Percentiles rank a stretch among this genome's conserved stretches.
These are phyloP conservation scores for Tauraco hartlaubi DNA, from an alignment of 2,797 vertebrate genomes.

Conservation along the genomic window DNA sequence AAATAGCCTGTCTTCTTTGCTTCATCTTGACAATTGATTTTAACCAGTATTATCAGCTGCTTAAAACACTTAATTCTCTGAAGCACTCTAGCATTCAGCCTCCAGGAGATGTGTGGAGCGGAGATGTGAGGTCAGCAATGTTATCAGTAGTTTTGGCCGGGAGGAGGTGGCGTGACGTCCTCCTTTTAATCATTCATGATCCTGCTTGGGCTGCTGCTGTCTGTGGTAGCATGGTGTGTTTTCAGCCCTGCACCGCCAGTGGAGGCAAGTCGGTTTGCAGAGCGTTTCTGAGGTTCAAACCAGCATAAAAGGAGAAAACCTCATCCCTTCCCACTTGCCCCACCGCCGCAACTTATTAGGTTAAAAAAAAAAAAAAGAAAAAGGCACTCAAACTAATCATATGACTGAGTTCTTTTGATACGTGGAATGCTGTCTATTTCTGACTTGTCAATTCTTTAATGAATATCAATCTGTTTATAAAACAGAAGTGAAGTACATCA, in stretches of 20 bases:
- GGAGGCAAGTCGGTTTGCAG: neutral
- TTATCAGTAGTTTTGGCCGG: neutral
- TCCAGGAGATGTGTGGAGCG: accelerated
- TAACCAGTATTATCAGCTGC: conserved; percentile 30
- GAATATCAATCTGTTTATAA: conserved; percentile 51
- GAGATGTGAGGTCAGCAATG: neutral
- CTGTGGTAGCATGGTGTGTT: accelerated
- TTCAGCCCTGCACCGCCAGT: neutral
- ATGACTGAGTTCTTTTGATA: conserved; percentile 16
- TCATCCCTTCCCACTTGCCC: neutral
- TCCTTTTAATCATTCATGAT: accelerated
- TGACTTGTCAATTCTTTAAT: conserved; percentile 47
- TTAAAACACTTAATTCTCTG: neutral
- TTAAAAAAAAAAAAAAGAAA: neutral
- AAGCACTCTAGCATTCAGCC: neutral
- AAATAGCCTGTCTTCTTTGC: neutral
- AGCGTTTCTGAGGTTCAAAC: neutral
- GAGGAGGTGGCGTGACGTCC: neutral
- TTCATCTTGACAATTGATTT: conserved; percentile 39
- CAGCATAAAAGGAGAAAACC: neutral
- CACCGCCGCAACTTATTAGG: accelerated
- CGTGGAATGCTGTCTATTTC: neutral
- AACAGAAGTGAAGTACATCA: conserved; percentile 33
- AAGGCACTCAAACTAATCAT: neutral
- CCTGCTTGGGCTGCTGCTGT: neutral